These are phyloP conservation scores for Leucopsar rothschildi DNA, from an alignment of 2,113 vertebrate genomes.

Conservation along the genomic window DNA sequence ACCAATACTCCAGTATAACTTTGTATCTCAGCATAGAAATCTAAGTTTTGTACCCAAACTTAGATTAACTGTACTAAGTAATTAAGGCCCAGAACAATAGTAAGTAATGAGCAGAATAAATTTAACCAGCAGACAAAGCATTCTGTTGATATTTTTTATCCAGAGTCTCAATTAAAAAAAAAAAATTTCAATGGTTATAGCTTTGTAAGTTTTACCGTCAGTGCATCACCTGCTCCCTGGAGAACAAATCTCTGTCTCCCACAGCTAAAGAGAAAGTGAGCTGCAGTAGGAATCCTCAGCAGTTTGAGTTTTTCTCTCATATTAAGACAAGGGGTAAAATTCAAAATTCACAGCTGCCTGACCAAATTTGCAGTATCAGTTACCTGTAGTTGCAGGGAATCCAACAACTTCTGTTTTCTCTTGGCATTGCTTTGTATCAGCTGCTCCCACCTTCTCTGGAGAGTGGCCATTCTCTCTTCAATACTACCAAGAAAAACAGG, in stretches of 20 bases:
- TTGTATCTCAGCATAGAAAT: background rate
- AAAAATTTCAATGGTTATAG: background rate
- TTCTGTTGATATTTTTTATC: background rate
- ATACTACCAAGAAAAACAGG: conserved; percentile 65
- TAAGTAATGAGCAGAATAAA: background rate
- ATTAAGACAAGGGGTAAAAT: background rate
- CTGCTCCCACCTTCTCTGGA: conserved; percentile 61
- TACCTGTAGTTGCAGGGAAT: conserved; percentile 85
- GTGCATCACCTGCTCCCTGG: background rate
- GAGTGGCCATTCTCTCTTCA: conserved; percentile 67
- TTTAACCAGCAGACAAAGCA: background rate
- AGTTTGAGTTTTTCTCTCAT: background rate
- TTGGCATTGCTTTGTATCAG: conserved; percentile 71
- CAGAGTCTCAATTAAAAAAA: background rate
- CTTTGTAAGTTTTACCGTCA: background rate
- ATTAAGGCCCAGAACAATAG: background rate
- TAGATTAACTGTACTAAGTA: background rate
- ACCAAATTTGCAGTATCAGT: background rate
- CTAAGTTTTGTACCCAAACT: background rate
- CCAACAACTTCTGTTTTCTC: conserved; percentile 71
- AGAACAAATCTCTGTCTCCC: background rate
- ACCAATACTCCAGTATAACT: background rate
- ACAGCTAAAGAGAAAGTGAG: background rate
- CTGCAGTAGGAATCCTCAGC: background rate
- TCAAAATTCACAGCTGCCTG: background rate